Conservation (phyloP, 2,797 vertebrate species). For the Fistularia commersonii region DNA sequence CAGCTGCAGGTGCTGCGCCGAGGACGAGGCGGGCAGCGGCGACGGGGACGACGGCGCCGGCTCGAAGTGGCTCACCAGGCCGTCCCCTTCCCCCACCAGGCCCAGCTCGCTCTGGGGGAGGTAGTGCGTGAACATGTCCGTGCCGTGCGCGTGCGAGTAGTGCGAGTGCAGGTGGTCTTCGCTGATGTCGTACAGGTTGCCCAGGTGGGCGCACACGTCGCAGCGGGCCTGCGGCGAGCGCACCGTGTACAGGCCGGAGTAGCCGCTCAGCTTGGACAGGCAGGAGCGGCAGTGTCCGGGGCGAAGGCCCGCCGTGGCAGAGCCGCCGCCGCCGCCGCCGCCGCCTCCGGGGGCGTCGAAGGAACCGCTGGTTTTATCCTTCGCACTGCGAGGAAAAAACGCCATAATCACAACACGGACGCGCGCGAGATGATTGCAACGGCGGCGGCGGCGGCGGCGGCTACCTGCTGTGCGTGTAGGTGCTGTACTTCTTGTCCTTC, state of each 20-base stretch:
- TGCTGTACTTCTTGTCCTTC: constrained; percentile 81
- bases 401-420: not conserved
- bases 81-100: constrained; percentile 81
- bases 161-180: constrained; percentile 92
- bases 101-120: constrained; percentile 77
- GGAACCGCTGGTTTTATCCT: constrained; percentile 65
- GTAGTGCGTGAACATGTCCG: constrained; percentile 77
- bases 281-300: constrained; percentile 95
- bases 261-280: constrained; percentile 88
- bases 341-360: constrained; percentile 57
- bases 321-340: constrained; percentile 1
- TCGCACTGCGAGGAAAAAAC: constrained; percentile 65
- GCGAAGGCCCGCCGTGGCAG: constrained; percentile 35
- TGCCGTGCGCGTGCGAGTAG: constrained; percentile 58
- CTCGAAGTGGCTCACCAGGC: constrained; percentile 87
- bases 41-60: constrained; percentile 62
- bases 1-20: constrained; percentile 82
- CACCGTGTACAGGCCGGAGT: constrained; percentile 86
- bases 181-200: constrained; percentile 94
- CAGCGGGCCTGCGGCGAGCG: constrained; percentile 91
- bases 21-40: constrained; percentile 67
- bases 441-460: no score
- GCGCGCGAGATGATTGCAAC: no score
- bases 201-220: constrained; percentile 88
- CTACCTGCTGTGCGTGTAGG: constrained; percentile 75